Conservation (phyloP, 2,888 invertebrate species). For the Malthinus flaveolus region DNA sequence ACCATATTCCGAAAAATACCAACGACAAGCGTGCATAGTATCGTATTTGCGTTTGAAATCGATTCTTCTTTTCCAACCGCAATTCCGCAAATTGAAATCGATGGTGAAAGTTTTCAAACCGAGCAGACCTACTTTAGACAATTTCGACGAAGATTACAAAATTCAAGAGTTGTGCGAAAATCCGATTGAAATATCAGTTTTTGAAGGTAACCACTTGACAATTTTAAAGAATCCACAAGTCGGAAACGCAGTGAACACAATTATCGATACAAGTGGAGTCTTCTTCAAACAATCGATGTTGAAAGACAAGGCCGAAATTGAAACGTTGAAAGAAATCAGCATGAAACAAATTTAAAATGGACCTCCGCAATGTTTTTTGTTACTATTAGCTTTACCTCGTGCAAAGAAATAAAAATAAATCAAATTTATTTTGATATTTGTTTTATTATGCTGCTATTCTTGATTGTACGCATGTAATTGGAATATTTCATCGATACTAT, state of each 20-base stretch:
- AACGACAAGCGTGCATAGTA: conserved; percentile 50
- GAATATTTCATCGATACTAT: too few species aligned
- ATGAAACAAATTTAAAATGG: conserved; percentile 4
- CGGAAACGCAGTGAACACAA: conserved; percentile 62
- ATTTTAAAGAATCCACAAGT: conserved; percentile 69
- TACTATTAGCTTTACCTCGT: background rate
- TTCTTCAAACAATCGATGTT: conserved; percentile 11
- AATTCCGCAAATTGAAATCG: conserved; percentile 53
- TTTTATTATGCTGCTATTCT: background rate
- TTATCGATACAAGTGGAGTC: conserved; percentile 8
- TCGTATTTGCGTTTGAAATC: conserved; percentile 62
- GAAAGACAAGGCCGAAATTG: background rate
- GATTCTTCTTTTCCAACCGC: conserved; percentile 56
- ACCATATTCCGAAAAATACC: conserved; percentile 52
- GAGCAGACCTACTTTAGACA: conserved; percentile 59
- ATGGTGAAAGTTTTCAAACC: conserved; percentile 67
- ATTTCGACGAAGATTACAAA: conserved; percentile 67
- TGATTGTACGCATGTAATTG: too few species aligned
- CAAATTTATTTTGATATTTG: background rate
- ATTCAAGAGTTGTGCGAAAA: conserved; percentile 62
- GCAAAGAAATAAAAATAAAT: background rate
- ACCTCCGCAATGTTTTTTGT: too few species aligned
- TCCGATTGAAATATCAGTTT: conserved; percentile 61
- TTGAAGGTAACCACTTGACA: conserved; percentile 74
- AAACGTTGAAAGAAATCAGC: background rate